A percentile compares a stretch with the other conserved stretches of the same genome.
These are phyloP conservation scores for Pholis gunnellus DNA, from an alignment of 2,113 vertebrate genomes.

Conservation along the genomic window DNA sequence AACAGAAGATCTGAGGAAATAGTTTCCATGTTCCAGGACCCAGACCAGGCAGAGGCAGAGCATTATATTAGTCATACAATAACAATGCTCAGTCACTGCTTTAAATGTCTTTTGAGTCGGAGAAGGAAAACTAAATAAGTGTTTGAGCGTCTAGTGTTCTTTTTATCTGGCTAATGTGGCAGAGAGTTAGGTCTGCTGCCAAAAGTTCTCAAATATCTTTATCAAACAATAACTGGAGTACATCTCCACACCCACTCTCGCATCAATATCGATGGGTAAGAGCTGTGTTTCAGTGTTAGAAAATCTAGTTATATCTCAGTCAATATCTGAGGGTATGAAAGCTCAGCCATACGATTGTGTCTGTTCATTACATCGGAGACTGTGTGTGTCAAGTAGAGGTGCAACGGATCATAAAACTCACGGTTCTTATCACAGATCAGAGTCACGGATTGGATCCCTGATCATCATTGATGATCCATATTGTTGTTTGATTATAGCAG, in stretches of 20 bases:
- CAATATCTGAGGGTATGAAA: background rate
- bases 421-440: too few relatives aligned
- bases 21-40: background rate
- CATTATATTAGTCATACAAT: background rate
- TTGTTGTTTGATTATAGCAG: too few relatives aligned
- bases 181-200: background rate
- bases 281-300: background rate
- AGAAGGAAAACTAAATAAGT: background rate
- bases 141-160: background rate
- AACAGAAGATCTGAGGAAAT: background rate
- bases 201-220: background rate
- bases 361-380: background rate
- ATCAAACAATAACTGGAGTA: background rate
- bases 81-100: background rate
- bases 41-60: rapidly evolving
- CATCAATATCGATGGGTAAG: background rate
- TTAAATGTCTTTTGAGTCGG: background rate
- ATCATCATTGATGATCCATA: too few relatives aligned
- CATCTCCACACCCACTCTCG: too few relatives aligned
- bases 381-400: too few relatives aligned
- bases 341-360: background rate
- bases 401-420: too few relatives aligned
- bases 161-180: background rate
- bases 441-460: too few relatives aligned
- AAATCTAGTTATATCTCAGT: too few relatives aligned